Evolutionary conservation across 2,113 vertebrate species (phyloP), one percentile per base, ranked within the genome.

Genomic region (Empidonax alnorum): DNA sequence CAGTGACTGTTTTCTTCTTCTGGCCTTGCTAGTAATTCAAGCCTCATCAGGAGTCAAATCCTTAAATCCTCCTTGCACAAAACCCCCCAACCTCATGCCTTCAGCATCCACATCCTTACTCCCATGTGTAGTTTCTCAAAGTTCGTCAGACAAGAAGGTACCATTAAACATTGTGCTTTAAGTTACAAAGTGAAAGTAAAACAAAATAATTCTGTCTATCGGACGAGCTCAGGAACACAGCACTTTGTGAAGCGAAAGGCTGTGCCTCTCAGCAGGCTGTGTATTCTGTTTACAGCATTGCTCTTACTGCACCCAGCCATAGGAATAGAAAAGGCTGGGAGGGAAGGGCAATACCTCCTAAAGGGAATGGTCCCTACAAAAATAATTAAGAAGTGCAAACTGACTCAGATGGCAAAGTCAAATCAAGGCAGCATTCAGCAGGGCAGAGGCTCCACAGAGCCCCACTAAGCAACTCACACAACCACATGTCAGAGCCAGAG

Each of bases 401-500:
- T 49, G 53, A 50, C 61, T 84, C 41, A 75, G 61, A 72, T n/a
- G 62, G 69, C 84, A 84, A 97, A 93, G 53, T 90, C 41, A 55
- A 72, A 95, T 39, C 6, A 16, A 93, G 85, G 65, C 77, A 63
- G 53, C 68, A 71, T 96, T 89, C 92, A 94, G 78, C 91, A 87
- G 30, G 46, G 65, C 39, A 69, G 71, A 94, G 69, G 73, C 7
- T 10, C 84, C 88, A 49, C 93, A 63, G 15, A 53, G 85, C 17
- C 46, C 49, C 90, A 91, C 94, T 78, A 88, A 30, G 62, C 35
- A 8, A 85, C 87, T 96, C 67, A 95, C 4, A 16, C 49, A 95
- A 88, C 63, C 93, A 91, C 92, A 79, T 94, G 95, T 71, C 82
- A 86, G 83, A 96, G 91, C 91, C 61, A 87, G 61, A 96, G 95